Evolutionary conservation across 1,140 invertebrate species (phyloP), one percentile per base, ranked within the genome.

Genomic region (Arion vulgaris): DNA sequence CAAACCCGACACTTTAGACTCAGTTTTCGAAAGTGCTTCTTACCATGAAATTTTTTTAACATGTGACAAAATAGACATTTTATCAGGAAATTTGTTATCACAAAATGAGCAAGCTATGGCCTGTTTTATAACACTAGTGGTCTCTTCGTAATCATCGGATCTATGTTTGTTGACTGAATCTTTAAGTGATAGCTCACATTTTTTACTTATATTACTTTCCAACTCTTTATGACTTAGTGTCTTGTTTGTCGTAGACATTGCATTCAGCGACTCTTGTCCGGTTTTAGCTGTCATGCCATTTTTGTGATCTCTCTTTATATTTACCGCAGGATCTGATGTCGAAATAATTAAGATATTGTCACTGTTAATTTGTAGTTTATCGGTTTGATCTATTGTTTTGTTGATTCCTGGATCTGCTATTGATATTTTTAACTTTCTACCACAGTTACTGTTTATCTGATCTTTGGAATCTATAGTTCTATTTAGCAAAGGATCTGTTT

Each of bases 1-100:
- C 83, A 84, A n/a, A 69, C 34, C 15, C 38, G 0, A 32, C 83
- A 84, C 23, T 83, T 78, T 23, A 39, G 39, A 45, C 41, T 23
- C 1, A 41, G 36, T 11, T 9, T 72, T n/a, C 41, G 71, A 26
- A 26, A 2, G 23, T 72, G 36, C 71, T 72, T 39, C 38, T 72
- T 45, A 17, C 41, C 71, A 41, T 72, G 36, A 7, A 19, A 7
- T 9, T 34, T 66, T 23, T 28, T 2, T 26, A n/a, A 76, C 1
- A 53, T 36, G 34, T 53, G 41, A 23, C 49, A 41, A 41, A 5
- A 76, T 13, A 26, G 45, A 76, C 11, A 32, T 4, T 76, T 76
- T 38, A 36, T 53, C 49, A 53, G 74, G n/a, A 36, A 51, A 72
- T 11, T 38, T 39, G 39, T 72, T 13, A 39, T n/a, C 36, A 69